A percentile compares a stretch with the other conserved stretches of the same genome.
These are phyloP conservation scores for Ellobium chinense DNA, from an alignment of 2,888 invertebrate genomes.

Conservation along the genomic window DNA sequence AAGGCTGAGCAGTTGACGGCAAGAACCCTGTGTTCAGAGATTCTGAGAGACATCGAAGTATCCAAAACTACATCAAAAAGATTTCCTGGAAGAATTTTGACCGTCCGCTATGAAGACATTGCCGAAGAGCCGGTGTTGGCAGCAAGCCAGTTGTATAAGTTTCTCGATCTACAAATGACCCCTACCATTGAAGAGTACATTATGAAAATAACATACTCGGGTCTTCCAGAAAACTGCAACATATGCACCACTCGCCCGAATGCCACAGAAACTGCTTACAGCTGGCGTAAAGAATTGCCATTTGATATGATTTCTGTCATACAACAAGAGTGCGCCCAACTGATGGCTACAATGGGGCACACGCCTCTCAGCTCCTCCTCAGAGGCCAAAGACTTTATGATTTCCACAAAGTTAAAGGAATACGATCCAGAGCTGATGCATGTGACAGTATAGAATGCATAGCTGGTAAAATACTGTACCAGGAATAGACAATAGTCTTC, in stretches of 20 bases:
- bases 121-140: constrained; percentile 24
- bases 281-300: background rate
- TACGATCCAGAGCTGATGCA: background rate
- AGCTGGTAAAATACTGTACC: too few relatives aligned
- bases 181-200: constrained; percentile 24
- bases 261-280: constrained; percentile 19
- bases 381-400: background rate
- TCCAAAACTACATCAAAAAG: background rate
- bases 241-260: constrained; percentile 23
- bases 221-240: constrained; percentile 10
- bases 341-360: background rate
- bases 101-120: constrained; percentile 49
- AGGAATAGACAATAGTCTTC: too few relatives aligned
- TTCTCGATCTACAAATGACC: constrained; percentile 27
- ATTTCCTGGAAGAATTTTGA: constrained; percentile 37
- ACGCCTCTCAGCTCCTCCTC: background rate
- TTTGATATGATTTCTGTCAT: background rate
- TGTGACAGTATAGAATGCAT: too few relatives aligned
- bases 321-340: background rate
- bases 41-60: background rate
- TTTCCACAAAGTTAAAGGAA: background rate
- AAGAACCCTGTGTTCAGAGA: background rate
- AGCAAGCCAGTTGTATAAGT: constrained; percentile 32
- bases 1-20: background rate
- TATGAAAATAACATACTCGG: constrained; percentile 45